Base-by-base conservation (phyloP, 2,113 vertebrate genomes). In the Muntiacus reevesi region DNA sequence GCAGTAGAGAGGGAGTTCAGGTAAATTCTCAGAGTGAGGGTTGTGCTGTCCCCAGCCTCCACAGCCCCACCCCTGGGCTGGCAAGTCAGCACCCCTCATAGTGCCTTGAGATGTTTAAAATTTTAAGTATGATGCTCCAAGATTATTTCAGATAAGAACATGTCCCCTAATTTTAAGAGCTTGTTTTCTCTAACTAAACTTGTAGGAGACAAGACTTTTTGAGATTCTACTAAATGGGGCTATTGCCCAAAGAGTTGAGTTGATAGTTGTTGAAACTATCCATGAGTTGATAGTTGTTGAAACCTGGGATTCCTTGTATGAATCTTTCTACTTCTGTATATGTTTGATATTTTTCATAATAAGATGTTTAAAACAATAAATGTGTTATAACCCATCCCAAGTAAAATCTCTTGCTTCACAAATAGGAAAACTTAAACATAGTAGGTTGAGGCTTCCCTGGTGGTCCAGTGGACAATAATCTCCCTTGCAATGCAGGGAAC, bases 1-100 rank as follows among this genome's bases (percentile, higher is more conserved):
- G 95, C 98, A 14, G 57, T 99, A 1, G 88, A 98, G 5, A 98
- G 98, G 89, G 99, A 99, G 52, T 99, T 98, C 99, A 99, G 99
- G 99, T 99, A 97, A 95, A 89, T 64, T 33, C 30, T 45, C 33
- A 45, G 40, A 27, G 67, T 21, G 2, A 0, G 6, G 25, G 27
- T 23, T 3, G 1, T 30, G 21, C 36, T 17, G 3, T 8, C 5
- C 5, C 15, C 6, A 1, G n/a, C 13, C 43, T 57, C 62, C 1
- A 1, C 16, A 28, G 28, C 23, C 36, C 15, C 55, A 93, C 27
- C 52, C 57, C 23, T 28, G 2, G 89, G 23, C 25, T 33, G 30
- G 25, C 57, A 43, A 27, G 13, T 40, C 52, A 87, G 71, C 40
- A 6, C 54, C 62, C 94, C 1, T 52, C 28, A 6, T 43, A 84